Base-by-base conservation (phyloP, 2,888 invertebrate species). In the Dicycla oo region DNA sequence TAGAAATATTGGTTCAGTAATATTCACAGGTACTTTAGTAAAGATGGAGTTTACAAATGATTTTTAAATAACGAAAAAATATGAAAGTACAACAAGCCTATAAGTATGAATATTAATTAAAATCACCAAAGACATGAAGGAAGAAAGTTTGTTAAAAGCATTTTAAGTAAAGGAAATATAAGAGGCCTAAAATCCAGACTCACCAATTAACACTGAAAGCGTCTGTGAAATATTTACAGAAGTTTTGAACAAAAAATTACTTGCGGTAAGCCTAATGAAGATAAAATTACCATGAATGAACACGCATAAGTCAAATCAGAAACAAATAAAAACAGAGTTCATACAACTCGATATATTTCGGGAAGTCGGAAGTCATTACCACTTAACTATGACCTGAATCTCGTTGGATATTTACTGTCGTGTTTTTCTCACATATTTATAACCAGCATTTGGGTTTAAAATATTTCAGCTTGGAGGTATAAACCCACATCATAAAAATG, bases 301-400 rank as follows among this genome's bases (percentile, higher is more conserved):
- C 80, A 80, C 76, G 80, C 83, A 66, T 63, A 69, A 65, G 56
- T 56, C 69, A 80, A 79, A 85, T 83, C 64, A 85, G 72, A 83
- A 85, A 68, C 72, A 74, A 83, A 85, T 76, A 85, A 84, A 72
- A 68, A n/a, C 26, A 20, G 43, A 69, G 76, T 75, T 80, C 75
- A 68, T 61, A 67, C 64, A 75, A 83, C 68, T 69, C 69, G 68
- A 80, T 71, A 80, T 62, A 83, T 80, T 80, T 83, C 64, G 70
- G 69, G 65, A 80, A 80, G 60, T 69, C 66, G 83, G 80, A 80
- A 74, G 80, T 80, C 80, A 83, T 80, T 80, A 83, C 75, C 74
- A 83, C 80, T 73, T 79, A 65, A 74, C 68, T 78, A 63, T 73
- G 80, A 69, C 66, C 83, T 64, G 34, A 60, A 83, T 80, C 53